Evolutionary conservation across 1,140 invertebrate genomes (phyloP).

Genomic region (Diachasmimorpha longicaudata): DNA sequence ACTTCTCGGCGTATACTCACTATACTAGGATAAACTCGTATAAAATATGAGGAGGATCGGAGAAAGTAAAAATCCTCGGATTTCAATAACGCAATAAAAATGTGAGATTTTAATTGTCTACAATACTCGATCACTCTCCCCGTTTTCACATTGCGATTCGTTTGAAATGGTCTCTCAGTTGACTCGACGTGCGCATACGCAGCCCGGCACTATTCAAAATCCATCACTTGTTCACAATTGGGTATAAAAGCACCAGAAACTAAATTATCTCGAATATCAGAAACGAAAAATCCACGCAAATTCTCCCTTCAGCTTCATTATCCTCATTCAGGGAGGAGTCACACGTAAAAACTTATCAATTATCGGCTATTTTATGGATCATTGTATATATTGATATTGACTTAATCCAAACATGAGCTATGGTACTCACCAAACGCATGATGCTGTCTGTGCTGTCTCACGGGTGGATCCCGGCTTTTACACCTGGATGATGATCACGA

Average conservation of each 20-base stretch:
- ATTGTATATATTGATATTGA: too few species aligned
- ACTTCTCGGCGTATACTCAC: too few species aligned
- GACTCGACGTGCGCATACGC: background rate
- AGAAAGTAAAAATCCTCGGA: conserved; percentile 12
- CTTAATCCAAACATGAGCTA: too few species aligned
- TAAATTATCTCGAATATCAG: background rate
- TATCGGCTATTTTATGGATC: too few species aligned
- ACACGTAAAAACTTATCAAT: too few species aligned
- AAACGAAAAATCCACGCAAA: background rate
- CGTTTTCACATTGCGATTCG: background rate
- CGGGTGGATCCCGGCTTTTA: conserved; percentile 44
- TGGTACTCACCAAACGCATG: conserved; percentile 53
- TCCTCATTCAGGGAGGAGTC: too few species aligned
- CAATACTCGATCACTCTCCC: conserved; percentile 21
- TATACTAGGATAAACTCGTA: background rate
- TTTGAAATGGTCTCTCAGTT: background rate
- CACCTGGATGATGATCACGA: conserved; percentile 42
- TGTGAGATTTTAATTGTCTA: conserved; percentile 10
- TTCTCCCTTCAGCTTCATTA: too few species aligned
- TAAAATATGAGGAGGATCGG: background rate
- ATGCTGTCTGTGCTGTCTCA: conserved; percentile 43
- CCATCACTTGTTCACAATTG: background rate
- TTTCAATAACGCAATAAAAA: background rate
- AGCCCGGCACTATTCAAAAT: background rate
- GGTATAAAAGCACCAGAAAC: background rate